Evolutionary conservation across 2,888 invertebrate genomes (phyloP).

Genomic region (Oscheius onirici): DNA sequence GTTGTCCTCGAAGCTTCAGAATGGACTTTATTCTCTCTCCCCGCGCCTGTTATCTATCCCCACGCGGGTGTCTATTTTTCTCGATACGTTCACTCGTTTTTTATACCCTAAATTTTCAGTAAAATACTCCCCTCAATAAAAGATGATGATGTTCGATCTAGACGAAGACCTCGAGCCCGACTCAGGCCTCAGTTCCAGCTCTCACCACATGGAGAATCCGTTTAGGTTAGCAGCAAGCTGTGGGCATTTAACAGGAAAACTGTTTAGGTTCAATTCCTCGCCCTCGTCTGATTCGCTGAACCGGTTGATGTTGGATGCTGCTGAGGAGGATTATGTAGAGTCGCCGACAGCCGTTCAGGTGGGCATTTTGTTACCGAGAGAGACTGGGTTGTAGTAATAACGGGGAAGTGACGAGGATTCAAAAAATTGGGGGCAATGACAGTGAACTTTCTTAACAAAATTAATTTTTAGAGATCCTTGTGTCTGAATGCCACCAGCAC

Average conservation of each 20-base stretch:
- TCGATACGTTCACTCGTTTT: background rate
- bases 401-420: background rate
- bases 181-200: constrained; percentile 9
- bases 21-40: constrained; percentile 13
- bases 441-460: background rate
- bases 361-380: background rate
- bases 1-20: background rate
- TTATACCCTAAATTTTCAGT: background rate
- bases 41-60: constrained; percentile 11
- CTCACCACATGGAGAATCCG: constrained; percentile 28
- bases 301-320: constrained; percentile 14
- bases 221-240: constrained; percentile 7
- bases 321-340: constrained; percentile 35
- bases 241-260: background rate
- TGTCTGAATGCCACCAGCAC: constrained; percentile 61
- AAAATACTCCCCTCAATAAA: constrained; percentile 23
- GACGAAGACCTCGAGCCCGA: constrained; percentile 56
- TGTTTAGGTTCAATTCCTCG: constrained; percentile 17
- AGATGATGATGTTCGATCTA: constrained; percentile 56
- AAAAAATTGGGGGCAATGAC: background rate
- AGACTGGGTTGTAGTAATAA: background rate
- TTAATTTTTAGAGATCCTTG: constrained; percentile 55
- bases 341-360: constrained; percentile 57
- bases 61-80: background rate
- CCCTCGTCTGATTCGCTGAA: constrained; percentile 22